phyloP scores from a whole-genome alignment of 2,113 vertebrate genomes.

The Semnornis frantzii region DNA sequence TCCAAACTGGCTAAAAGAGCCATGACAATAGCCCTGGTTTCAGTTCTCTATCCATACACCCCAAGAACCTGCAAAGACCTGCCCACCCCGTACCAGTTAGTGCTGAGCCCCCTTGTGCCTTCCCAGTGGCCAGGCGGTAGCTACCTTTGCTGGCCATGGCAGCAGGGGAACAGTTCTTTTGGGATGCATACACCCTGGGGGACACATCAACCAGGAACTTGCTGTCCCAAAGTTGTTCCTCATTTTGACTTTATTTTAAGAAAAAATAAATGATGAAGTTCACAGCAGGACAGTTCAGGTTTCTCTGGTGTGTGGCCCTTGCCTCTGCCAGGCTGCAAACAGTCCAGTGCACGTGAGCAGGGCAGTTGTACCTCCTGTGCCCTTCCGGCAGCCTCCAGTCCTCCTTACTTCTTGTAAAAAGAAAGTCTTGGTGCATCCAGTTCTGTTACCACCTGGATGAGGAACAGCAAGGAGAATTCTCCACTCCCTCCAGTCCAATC shows the following conservation, averaged over 20 bases:
- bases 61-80: neutral
- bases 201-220: neutral
- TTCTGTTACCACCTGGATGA: neutral
- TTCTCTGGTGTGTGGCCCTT: rapidly evolving
- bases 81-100: rapidly evolving
- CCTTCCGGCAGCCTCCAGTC: neutral
- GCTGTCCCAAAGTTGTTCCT: neutral
- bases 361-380: neutral
- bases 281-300: neutral
- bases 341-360: neutral
- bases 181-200: rapidly evolving
- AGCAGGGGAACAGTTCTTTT: rapidly evolving
- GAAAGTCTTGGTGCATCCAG: neutral
- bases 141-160: neutral
- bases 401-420: too few relatives aligned
- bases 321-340: neutral
- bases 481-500: neutral
- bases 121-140: neutral
- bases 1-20: neutral
- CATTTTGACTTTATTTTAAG: neutral
- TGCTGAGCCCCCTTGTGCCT: neutral
- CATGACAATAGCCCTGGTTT: neutral
- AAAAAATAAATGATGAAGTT: neutral
- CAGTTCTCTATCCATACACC: neutral
- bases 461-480: neutral